phyloP scores from a whole-genome alignment of 2,797 vertebrate genomes.

The Mus minutoides region DNA sequence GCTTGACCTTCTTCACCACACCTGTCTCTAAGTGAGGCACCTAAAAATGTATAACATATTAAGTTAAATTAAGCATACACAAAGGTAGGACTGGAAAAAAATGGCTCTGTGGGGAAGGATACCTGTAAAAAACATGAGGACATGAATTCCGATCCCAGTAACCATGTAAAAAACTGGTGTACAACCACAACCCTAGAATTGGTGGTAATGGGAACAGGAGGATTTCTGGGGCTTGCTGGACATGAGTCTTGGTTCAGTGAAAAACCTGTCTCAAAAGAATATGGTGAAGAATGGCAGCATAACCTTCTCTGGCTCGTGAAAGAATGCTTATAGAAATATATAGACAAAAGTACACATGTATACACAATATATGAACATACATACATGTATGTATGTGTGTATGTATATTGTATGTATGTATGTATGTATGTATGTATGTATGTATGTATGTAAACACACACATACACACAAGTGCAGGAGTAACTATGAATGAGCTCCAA shows the following conservation, averaged over 20 bases:
- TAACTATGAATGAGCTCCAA: slow-evolving; percentile 29
- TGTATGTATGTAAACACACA: not conserved
- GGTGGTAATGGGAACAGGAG: not conserved
- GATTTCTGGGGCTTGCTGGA: not conserved
- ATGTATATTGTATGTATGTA: no score
- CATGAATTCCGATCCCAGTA: not conserved
- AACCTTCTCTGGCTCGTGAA: not conserved
- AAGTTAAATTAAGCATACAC: slow-evolving; percentile 8
- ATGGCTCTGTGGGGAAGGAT: not conserved
- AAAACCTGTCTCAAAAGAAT: not conserved
- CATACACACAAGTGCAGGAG: not conserved
- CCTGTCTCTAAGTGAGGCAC: not conserved
- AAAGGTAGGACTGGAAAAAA: not conserved
- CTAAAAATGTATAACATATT: not conserved
- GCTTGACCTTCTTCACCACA: not conserved
- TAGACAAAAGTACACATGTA: not conserved
- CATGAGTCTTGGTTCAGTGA: not conserved
- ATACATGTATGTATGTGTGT: no score
- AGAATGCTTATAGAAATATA: not conserved
- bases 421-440: no score
- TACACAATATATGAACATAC: no score
- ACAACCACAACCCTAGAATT: not conserved
- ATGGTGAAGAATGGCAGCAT: not conserved
- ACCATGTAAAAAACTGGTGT: not conserved
- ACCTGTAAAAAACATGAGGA: not conserved